A percentile compares a stretch with the other conserved stretches of the same genome.
Evolutionary conservation across 2,888 invertebrate species (phyloP).

Genomic region (Epinotia demarniana): DNA sequence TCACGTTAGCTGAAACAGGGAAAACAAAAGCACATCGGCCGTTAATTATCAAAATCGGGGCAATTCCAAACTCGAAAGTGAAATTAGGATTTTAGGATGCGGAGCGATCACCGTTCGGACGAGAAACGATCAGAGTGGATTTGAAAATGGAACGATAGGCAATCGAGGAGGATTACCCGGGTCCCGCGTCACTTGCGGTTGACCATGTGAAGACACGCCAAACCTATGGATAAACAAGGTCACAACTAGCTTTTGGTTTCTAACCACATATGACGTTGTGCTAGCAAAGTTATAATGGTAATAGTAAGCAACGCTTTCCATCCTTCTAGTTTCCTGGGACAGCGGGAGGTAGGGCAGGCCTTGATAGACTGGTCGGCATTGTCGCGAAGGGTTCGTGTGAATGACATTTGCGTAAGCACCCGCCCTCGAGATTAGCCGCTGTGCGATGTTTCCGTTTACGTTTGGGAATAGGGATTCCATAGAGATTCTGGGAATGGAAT

Average conservation of each 20-base stretch:
- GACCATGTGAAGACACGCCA: constrained; percentile 53
- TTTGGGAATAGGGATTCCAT: constrained; percentile 20
- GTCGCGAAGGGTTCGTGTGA: constrained; percentile 71
- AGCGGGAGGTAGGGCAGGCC: constrained; percentile 54
- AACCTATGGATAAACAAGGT: not conserved
- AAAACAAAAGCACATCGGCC: constrained; percentile 33
- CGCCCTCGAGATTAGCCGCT: constrained; percentile 73
- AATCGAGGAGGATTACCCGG: constrained; percentile 70
- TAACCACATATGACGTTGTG: constrained; percentile 7
- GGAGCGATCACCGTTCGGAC: constrained; percentile 53
- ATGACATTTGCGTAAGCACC: constrained; percentile 77
- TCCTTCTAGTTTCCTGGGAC: constrained; percentile 44
- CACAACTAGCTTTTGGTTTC: not conserved
- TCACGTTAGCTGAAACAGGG: constrained; percentile 2
- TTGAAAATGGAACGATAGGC: constrained; percentile 68
- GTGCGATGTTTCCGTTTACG: constrained; percentile 42
- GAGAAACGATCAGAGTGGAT: constrained; percentile 59
- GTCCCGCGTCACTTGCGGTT: constrained; percentile 61
- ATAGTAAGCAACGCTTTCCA: constrained; percentile 48
- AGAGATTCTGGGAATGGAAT: not conserved
- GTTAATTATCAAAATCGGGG: constrained; percentile 36
- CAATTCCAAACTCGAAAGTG: constrained; percentile 40
- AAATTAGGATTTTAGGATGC: constrained; percentile 52
- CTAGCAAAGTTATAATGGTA: constrained; percentile 11
- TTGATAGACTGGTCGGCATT: constrained; percentile 53